Base-by-base conservation (phyloP, 2,113 vertebrate genomes). In the Lycaon pictus region DNA sequence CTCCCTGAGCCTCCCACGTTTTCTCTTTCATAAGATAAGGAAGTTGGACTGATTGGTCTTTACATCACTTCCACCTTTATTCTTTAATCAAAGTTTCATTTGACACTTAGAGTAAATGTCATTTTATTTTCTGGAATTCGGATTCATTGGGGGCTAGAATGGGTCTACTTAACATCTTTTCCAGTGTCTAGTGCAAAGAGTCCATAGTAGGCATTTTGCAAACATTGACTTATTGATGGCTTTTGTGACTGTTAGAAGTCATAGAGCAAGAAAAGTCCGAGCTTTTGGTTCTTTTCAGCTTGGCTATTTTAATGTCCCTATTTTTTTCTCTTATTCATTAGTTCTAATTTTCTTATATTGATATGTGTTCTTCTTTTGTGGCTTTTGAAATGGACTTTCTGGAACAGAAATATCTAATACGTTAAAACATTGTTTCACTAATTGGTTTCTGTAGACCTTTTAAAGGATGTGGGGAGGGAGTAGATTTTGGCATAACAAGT, bases 311-410 rank as follows among this genome's bases (percentile, higher is more conserved):
- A 83, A 37, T 62, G 3, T 90, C 23, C 4, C 0, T 11, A 48
- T 35, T 95, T 92, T 74, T 72, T 16, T 10, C 11, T 60, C 1
- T 37, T 65, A 77, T 74, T 90, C n/a, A 67, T 82, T 37, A 27
- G 27, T 79, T 84, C 82, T 92, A 35, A 63, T 93, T 95, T 90
- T 4, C 15, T 63, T 90, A 7, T 63, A 43, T 95, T 69, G 37
- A 65, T 25, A 22, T 93, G 17, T 63, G 3, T 69, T 85, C 37
- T 62, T 81, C 56, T 67, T 84, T 60, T 48, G 17, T 51, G 88
- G 19, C 62, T 72, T 63, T 63, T 94, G 25, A 43, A 37, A 63
- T 32, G 19, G 43, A 17, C 27, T 23, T 82, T 32, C 13, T 43
- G 35, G 32, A 43, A 60, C 27, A 43, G 25, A 83, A 5, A 2